Conservation (phyloP, 2,113 vertebrate species). For the Petromus typicus region DNA sequence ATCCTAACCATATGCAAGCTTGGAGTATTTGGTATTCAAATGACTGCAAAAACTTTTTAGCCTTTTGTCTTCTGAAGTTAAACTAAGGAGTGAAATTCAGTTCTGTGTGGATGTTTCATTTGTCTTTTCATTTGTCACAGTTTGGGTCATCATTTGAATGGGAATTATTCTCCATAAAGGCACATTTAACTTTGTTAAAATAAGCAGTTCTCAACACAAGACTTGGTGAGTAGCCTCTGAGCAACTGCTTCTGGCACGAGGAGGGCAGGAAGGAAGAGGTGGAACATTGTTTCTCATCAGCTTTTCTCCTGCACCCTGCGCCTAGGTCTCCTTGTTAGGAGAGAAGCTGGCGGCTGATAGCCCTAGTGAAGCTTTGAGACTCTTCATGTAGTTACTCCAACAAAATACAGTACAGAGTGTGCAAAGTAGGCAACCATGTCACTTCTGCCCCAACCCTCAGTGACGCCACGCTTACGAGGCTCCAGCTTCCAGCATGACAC, state of each 20-base stretch:
- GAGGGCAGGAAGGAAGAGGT: accelerated
- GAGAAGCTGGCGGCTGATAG: background rate
- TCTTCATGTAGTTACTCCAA: background rate
- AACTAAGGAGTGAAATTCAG: slow-evolving; percentile 71
- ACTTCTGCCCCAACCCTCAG: accelerated
- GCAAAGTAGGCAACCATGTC: accelerated
- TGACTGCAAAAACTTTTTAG: slow-evolving; percentile 72
- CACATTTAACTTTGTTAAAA: slow-evolving; percentile 1
- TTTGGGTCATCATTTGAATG: slow-evolving; percentile 29
- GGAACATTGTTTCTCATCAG: accelerated
- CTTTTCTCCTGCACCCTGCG: accelerated
- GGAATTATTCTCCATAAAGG: slow-evolving; percentile 23
- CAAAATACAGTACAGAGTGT: background rate
- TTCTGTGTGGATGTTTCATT: slow-evolving; percentile 64
- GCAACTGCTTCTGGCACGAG: background rate
- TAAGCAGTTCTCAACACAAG: accelerated
- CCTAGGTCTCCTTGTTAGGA: background rate
- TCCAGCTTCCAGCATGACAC: background rate
- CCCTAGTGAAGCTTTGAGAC: background rate
- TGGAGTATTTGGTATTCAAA: slow-evolving; percentile 77
- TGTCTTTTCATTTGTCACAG: slow-evolving; percentile 60
- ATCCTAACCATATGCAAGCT: slow-evolving; percentile 47
- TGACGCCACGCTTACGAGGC: background rate
- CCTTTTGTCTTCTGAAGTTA: slow-evolving; percentile 77
- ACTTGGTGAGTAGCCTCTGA: no score